Percentiles rank a stretch among this genome's conserved stretches.
Evolutionary conservation across 2,113 vertebrate species (phyloP).

Genomic region (Larimichthys crocea): DNA sequence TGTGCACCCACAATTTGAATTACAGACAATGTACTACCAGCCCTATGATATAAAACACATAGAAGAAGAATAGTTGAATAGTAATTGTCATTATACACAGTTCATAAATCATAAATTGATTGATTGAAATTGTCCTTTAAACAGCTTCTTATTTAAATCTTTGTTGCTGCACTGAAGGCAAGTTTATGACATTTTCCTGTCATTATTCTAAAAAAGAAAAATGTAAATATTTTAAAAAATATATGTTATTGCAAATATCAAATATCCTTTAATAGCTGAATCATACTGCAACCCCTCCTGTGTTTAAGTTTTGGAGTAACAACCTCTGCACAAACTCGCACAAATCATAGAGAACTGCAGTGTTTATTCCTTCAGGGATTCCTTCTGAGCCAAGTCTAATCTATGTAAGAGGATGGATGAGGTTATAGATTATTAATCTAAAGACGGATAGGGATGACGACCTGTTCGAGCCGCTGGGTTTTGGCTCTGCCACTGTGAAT

Average conservation of each 20-base stretch:
- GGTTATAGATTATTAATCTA: conserved; percentile 70
- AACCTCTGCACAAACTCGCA: conserved; percentile 15
- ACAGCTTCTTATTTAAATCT: conserved; percentile 19
- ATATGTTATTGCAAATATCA: background rate
- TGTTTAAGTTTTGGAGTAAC: conserved; percentile 10
- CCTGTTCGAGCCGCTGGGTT: conserved; percentile 19
- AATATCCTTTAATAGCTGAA: conserved; percentile 1
- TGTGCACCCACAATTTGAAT: background rate
- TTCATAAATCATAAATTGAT: conserved; percentile 10
- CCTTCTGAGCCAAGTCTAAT: conserved; percentile 45
- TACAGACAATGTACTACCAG: background rate
- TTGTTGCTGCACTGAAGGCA: background rate
- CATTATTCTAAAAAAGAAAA: background rate
- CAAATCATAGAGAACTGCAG: background rate
- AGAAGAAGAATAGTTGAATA: background rate
- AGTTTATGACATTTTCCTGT: background rate
- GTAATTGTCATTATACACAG: background rate
- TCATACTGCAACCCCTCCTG: background rate
- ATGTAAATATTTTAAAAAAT: background rate
- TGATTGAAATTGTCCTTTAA: background rate
- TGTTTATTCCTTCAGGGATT: conserved; percentile 50
- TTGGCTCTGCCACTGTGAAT: conserved; percentile 25
- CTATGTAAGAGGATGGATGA: conserved; percentile 61
- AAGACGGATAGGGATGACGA: conserved; percentile 55
- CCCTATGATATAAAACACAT: background rate